These are phyloP conservation scores for Metaphire vulgaris DNA, from an alignment of 1,140 invertebrate genomes.

Conservation along the genomic window DNA sequence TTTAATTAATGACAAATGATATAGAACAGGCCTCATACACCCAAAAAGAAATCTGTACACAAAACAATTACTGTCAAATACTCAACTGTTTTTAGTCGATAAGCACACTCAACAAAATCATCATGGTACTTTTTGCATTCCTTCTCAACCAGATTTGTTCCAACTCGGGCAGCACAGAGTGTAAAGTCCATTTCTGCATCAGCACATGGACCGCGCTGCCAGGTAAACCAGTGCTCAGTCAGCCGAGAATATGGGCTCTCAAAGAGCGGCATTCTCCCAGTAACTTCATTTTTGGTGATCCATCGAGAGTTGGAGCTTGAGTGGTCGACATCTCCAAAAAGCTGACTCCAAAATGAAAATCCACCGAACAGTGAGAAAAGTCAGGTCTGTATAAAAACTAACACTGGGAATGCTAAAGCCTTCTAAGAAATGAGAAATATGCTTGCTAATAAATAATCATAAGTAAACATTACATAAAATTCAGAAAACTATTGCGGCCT, in stretches of 20 bases:
- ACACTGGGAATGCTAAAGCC: too few species aligned
- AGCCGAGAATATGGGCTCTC: conserved; percentile 15
- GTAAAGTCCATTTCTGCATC: conserved; percentile 19
- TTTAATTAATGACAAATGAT: background rate
- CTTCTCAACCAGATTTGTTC: conserved; percentile 1
- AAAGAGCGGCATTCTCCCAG: conserved; percentile 11
- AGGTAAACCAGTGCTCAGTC: conserved; percentile 20
- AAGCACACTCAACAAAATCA: conserved; percentile 25
- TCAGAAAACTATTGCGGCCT: too few species aligned
- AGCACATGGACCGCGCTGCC: conserved; percentile 20
- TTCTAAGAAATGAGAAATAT: too few species aligned
- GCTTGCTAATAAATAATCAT: too few species aligned
- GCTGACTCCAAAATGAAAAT: background rate
- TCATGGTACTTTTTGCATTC: conserved; percentile 27
- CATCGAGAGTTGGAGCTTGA: conserved; percentile 5
- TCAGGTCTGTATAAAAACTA: too few species aligned
- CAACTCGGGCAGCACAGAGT: conserved; percentile 22
- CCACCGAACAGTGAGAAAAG: too few species aligned
- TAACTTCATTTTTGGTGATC: background rate
- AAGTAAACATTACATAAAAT: too few species aligned
- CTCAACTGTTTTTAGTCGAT: conserved; percentile 16
- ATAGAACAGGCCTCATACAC: background rate
- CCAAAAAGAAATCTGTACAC: background rate
- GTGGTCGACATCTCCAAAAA: background rate
- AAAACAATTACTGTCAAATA: background rate